phyloP scores from a whole-genome alignment of 2,113 vertebrate species.

The Eupsittula cactorum region DNA sequence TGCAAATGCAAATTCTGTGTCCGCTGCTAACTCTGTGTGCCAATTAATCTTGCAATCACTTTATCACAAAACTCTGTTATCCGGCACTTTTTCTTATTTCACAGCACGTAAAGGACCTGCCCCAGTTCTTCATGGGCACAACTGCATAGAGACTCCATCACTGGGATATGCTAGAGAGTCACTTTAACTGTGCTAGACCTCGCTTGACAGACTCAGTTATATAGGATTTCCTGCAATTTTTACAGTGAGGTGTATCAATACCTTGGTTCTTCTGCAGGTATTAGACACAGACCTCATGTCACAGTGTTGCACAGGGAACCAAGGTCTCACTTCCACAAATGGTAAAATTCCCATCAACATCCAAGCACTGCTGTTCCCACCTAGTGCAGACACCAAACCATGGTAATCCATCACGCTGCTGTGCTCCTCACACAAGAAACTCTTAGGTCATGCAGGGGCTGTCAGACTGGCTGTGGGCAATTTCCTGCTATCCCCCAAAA shows the following conservation, averaged over 20 bases:
- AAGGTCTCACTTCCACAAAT: background rate
- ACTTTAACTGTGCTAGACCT: background rate
- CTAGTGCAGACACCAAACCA: background rate
- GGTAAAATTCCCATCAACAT: background rate
- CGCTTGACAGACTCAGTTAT: background rate
- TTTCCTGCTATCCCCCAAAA: background rate
- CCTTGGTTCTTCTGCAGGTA: background rate
- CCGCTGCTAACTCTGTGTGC: background rate
- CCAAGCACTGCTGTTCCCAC: background rate
- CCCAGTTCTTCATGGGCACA: background rate
- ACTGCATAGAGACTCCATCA: background rate
- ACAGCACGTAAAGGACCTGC: background rate
- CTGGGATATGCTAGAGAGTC: background rate
- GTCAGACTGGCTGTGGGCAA: background rate
- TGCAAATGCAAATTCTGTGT: background rate
- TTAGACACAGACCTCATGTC: background rate
- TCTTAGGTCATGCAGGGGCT: too few species aligned
- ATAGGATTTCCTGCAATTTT: background rate
- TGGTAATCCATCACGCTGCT: accelerated
- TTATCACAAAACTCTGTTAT: background rate
- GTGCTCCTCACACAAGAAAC: background rate
- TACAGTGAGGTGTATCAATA: background rate
- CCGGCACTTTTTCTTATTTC: background rate
- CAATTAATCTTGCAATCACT: background rate
- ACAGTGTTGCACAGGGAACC: accelerated